Evolutionary conservation across 2,797 vertebrate genomes (phyloP).

Genomic region (Anniella stebbinsi): DNA sequence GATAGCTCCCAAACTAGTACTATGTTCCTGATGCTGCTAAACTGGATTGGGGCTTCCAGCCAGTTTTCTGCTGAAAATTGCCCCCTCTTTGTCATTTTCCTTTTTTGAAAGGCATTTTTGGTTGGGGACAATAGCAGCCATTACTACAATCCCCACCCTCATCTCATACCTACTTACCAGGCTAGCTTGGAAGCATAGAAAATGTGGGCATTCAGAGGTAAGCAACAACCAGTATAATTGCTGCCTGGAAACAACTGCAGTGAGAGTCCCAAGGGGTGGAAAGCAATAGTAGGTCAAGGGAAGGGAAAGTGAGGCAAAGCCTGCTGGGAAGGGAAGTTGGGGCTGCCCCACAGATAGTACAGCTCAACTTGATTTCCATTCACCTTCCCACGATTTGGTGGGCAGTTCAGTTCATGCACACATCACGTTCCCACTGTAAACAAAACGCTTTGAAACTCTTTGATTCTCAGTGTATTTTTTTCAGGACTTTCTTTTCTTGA

Average conservation of each 20-base stretch:
- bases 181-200: not conserved
- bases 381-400: not conserved
- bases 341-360: no score
- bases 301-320: not conserved
- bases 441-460: not conserved
- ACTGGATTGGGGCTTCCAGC: not conserved
- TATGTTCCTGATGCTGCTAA: not conserved
- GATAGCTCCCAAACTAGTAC: no score
- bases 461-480: not conserved
- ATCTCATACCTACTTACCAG: not conserved
- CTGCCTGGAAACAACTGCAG: not conserved
- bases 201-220: not conserved
- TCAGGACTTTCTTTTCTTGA: not conserved
- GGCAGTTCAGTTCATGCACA: not conserved
- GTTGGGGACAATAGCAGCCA: no score
- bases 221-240: not conserved
- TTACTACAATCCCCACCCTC: not conserved
- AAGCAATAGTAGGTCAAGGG: not conserved
- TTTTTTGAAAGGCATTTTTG: not conserved
- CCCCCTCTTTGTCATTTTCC: not conserved
- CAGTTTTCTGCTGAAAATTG: not conserved
- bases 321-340: not conserved
- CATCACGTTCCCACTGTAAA: not conserved
- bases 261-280: not conserved
- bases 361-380: not conserved